Evolutionary conservation across 2,888 invertebrate species (phyloP), one percentile per base, ranked within the genome.

Genomic region (Philereme transversata): DNA sequence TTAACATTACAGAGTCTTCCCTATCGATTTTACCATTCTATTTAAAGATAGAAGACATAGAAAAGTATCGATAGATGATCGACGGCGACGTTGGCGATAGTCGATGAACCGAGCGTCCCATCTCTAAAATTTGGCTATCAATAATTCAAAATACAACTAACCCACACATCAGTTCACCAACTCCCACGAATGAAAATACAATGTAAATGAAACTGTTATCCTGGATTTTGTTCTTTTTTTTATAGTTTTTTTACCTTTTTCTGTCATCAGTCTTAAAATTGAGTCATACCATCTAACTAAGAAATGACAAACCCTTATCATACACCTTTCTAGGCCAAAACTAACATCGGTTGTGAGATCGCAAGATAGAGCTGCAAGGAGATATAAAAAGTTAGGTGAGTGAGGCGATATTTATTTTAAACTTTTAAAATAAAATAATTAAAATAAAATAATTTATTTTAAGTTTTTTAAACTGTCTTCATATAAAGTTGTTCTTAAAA

Each of bases 181-280:
- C 76, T 78, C 72, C 64, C 66, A 67, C 64, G 72, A 50, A 71
- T 72, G 78, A 72, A 77, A 76, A 77, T 71, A 77, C 76, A 77
- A 74, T 68, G 63, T 72, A 78, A 82, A 83, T 76, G 4, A 70
- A 78, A 84, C 77, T 83, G 83, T 79, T 76, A 69, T 82, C 73
- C 77, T 79, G 81, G 78, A 76, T 74, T 78, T 83, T 82, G 5
- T 10, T 43, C 10, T 43, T 71, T 68, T 74, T 77, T 81, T 77
- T 75, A 61, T 45, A 65, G 67, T 74, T 76, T 83, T 84, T 80
- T 76, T 80, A 79, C 68, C 74, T 79, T 85, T 88, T 88, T 79
- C 84, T 86, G 87, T 89, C 86, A 89, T 93, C 93, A 93, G 93
- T 93, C 93, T 93, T 93, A 92, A 92, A 91, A 91, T 93, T 93